phyloP scores from a whole-genome alignment of 2,797 vertebrate species.

The Allenopithecus nigroviridis region DNA sequence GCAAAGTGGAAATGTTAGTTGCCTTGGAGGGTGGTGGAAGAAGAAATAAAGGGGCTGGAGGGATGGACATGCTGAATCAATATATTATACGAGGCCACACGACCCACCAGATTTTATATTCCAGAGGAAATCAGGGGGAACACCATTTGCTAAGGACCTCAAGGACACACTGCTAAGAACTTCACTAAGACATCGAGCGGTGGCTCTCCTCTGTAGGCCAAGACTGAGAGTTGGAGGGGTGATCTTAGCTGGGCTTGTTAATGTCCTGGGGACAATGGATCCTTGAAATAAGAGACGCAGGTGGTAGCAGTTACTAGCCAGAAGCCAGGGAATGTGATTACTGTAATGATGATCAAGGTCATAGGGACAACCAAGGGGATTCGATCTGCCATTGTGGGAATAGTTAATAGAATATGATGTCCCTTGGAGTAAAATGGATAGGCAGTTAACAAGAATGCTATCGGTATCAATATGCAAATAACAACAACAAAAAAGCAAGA shows the following conservation, averaged over 20 bases:
- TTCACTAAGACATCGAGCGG: rapidly evolving
- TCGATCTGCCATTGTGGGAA: neutral
- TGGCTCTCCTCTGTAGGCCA: neutral
- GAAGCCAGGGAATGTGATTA: neutral
- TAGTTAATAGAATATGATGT: neutral
- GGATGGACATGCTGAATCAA: neutral
- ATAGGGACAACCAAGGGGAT: neutral
- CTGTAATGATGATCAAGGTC: neutral
- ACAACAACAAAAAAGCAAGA: neutral
- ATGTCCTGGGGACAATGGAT: rapidly evolving
- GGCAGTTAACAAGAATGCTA: neutral
- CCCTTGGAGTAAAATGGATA: neutral
- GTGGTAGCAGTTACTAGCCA: neutral
- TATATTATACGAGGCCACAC: no score
- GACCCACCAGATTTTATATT: neutral
- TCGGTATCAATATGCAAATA: no score
- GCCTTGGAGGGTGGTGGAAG: neutral
- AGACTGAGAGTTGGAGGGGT: rapidly evolving
- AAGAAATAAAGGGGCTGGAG: neutral
- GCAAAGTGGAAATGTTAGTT: neutral
- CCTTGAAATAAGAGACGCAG: neutral
- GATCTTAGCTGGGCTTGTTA: neutral
- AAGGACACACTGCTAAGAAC: no score
- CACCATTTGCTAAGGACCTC: no score
- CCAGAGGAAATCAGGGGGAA: neutral